Evolutionary conservation across 1,140 invertebrate genomes (phyloP).

Genomic region (Zaprionus inermis): DNA sequence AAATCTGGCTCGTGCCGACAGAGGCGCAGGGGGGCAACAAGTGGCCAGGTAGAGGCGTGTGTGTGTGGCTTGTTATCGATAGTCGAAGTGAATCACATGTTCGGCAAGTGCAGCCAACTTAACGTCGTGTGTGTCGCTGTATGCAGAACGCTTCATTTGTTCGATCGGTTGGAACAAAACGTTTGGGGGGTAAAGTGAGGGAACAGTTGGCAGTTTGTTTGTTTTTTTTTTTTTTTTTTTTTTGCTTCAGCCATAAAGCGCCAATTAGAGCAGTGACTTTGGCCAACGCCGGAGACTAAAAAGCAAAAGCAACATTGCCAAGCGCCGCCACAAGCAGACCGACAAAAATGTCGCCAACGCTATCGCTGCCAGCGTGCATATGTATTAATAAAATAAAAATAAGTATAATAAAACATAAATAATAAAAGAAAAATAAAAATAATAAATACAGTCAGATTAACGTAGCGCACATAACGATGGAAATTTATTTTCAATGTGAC

Average conservation of each 20-base stretch:
- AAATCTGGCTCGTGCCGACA: background rate
- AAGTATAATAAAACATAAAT: too few species aligned
- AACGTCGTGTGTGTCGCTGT: too few species aligned
- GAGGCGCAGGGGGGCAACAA: background rate
- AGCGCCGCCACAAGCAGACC: background rate
- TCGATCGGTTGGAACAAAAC: background rate
- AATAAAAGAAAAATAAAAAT: too few species aligned
- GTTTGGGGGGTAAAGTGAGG: too few species aligned
- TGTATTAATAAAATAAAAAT: too few species aligned
- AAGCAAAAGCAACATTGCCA: conserved; percentile 28
- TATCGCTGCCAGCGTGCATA: background rate
- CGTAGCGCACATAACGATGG: too few species aligned
- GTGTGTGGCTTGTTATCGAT: background rate
- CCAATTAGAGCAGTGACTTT: conserved; percentile 34
- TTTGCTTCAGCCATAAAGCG: conserved; percentile 22
- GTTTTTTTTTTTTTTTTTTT: conserved; percentile 1
- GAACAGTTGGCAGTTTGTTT: background rate
- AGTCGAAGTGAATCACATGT: background rate
- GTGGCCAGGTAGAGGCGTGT: background rate
- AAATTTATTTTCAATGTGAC: too few species aligned
- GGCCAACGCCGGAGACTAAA: conserved; percentile 10
- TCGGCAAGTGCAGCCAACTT: too few species aligned
- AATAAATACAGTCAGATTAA: too few species aligned
- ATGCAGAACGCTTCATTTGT: background rate
- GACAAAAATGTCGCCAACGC: conserved; percentile 25